Conservation (phyloP, 2,797 vertebrate species). For the Pseudomugil gertrudae region DNA sequence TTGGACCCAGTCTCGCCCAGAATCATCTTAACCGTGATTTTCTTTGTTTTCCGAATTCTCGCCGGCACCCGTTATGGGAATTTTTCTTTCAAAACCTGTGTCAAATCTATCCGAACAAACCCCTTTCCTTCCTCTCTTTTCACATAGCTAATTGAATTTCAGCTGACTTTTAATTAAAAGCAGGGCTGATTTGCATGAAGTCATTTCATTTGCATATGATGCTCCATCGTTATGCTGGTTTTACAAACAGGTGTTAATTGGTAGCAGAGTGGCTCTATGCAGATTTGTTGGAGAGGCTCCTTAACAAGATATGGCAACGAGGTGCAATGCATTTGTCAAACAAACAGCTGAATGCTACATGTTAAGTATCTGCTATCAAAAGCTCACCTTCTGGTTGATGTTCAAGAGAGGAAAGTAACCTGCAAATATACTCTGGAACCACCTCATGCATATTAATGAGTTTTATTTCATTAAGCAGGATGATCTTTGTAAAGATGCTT, state of each 20-base stretch:
- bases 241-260: constrained; percentile 67
- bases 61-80: constrained; percentile 7
- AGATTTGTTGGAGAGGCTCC: constrained; percentile 49
- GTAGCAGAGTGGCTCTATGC: constrained; percentile 44
- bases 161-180: constrained; percentile 80
- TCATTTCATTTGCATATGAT: constrained; percentile 69
- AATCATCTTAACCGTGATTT: background rate
- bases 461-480: constrained; percentile 8
- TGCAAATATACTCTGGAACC: background rate
- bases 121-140: constrained; percentile 37
- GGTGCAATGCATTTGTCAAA: constrained; percentile 9
- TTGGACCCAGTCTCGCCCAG: background rate
- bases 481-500: constrained; percentile 29
- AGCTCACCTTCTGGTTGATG: constrained; percentile 5
- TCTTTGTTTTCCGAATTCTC: constrained; percentile 32
- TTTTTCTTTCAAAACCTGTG: background rate
- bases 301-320: constrained; percentile 21
- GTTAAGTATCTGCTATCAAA: background rate
- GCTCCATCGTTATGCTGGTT: constrained; percentile 34
- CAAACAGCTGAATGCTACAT: background rate
- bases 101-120: constrained; percentile 18
- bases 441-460: constrained; percentile 35
- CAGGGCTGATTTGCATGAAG: constrained; percentile 65
- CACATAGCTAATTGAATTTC: constrained; percentile 75
- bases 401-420: background rate